A percentile compares a stretch with the other conserved stretches of the same genome.
Conservation (phyloP, 2,888 invertebrate genomes). For the Drosophila stalkeri region DNA sequence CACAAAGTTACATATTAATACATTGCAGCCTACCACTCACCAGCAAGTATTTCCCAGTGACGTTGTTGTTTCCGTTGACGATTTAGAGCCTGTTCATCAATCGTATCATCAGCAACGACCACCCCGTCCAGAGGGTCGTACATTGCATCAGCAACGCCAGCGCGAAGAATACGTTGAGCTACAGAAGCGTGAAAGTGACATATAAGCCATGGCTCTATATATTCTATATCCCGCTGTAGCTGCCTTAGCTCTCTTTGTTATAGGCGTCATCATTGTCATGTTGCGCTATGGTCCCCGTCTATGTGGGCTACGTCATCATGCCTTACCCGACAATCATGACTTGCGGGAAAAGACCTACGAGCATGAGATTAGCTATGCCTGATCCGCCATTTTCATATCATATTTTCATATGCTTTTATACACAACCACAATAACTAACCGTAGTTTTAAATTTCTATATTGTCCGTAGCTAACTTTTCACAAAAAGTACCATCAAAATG, state of each 20-base stretch:
- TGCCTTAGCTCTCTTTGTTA: constrained; percentile 90
- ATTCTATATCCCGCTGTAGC: constrained; percentile 92
- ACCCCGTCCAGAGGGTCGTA: constrained; percentile 81
- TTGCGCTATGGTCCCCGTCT: constrained; percentile 90
- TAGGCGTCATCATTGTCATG: constrained; percentile 91
- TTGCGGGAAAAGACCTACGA: constrained; percentile 87
- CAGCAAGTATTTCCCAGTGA: constrained; percentile 79
- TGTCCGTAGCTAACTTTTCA: constrained; percentile 47
- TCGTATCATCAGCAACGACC: constrained; percentile 77
- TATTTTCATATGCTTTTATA: constrained; percentile 31
- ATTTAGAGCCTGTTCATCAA: constrained; percentile 73
- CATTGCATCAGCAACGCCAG: constrained; percentile 81
- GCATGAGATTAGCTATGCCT: constrained; percentile 85
- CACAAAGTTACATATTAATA: neutral
- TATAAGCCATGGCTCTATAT: constrained; percentile 88
- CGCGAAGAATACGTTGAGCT: constrained; percentile 87
- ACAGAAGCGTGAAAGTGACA: constrained; percentile 93
- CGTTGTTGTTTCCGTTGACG: constrained; percentile 80
- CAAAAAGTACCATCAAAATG: constrained; percentile 4
- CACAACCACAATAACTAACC: constrained; percentile 51
- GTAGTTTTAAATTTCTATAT: constrained; percentile 44
- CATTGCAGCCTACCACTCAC: constrained; percentile 70
- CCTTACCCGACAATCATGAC: constrained; percentile 88
- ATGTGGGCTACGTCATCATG: constrained; percentile 89
- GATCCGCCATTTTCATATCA: constrained; percentile 43